These are phyloP conservation scores for Lamellibrachia luymesi DNA, from an alignment of 1,140 invertebrate species.

Conservation along the genomic window DNA sequence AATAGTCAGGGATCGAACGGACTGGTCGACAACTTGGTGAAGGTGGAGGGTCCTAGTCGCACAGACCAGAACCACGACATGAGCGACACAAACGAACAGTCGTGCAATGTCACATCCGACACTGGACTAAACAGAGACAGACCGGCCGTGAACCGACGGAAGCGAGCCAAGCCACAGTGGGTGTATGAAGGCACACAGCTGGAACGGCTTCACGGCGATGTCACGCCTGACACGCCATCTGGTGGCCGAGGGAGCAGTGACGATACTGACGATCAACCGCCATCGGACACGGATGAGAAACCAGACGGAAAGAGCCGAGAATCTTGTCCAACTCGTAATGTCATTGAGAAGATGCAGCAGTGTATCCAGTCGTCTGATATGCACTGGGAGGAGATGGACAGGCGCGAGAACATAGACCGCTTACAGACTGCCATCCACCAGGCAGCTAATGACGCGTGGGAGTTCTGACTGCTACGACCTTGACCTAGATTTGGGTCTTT, in stretches of 20 bases:
- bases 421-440: background rate
- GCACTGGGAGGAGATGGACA: constrained; percentile 44
- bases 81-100: background rate
- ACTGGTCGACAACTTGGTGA: background rate
- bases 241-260: background rate
- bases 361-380: constrained; percentile 36
- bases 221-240: background rate
- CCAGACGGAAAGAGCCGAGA: background rate
- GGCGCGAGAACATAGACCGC: constrained; percentile 37
- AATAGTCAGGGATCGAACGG: background rate
- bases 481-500: constrained; percentile 38
- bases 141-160: constrained; percentile 64
- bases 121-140: background rate
- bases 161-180: constrained; percentile 94
- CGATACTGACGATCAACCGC: background rate
- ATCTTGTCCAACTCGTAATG: background rate
- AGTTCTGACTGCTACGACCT: background rate
- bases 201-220: constrained; percentile 30
- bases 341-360: constrained; percentile 44
- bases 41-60: background rate
- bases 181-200: constrained; percentile 91
- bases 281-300: background rate
- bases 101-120: background rate
- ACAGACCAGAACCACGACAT: background rate
- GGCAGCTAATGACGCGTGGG: background rate